phyloP scores from a whole-genome alignment of 1,140 invertebrate genomes.

The Pachyrhynchus sulphureomaculatus region DNA sequence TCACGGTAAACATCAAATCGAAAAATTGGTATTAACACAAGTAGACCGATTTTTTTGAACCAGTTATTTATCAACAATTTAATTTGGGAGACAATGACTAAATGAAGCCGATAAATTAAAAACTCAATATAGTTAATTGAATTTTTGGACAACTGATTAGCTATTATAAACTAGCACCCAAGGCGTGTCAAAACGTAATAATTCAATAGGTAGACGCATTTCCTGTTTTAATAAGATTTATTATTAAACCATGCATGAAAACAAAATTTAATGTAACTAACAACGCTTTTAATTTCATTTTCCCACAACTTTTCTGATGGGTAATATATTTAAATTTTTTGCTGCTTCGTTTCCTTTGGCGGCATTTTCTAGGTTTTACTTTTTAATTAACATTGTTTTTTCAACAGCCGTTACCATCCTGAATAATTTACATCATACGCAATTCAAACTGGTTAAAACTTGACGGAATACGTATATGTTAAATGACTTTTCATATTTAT shows the following conservation, averaged over 20 bases:
- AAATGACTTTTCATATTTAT: no score
- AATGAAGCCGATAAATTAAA: no score
- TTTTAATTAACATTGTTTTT: slow-evolving; percentile 2
- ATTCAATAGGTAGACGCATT: neutral
- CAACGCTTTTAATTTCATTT: slow-evolving; percentile 1
- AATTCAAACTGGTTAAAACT: neutral
- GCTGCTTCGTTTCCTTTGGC: neutral
- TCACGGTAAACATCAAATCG: no score
- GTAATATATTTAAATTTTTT: slow-evolving; percentile 9
- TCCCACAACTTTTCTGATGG: slow-evolving; percentile 4
- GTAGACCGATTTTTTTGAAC: no score
- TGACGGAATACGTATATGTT: no score
- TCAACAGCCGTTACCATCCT: neutral
- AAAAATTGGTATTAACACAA: no score
- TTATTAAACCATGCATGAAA: slow-evolving; percentile 4
- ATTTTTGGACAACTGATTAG: neutral
- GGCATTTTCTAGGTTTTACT: slow-evolving; percentile 5
- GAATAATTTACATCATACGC: slow-evolving; percentile 1
- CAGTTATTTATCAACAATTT: no score
- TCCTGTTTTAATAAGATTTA: slow-evolving; percentile 6
- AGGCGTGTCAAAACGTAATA: slow-evolving; percentile 4
- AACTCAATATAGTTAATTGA: neutral
- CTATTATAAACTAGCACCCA: neutral
- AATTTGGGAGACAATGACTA: no score
- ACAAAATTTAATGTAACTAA: neutral